These are phyloP conservation scores for Drosophila funebris DNA, from an alignment of 1,140 invertebrate species.

Conservation along the genomic window DNA sequence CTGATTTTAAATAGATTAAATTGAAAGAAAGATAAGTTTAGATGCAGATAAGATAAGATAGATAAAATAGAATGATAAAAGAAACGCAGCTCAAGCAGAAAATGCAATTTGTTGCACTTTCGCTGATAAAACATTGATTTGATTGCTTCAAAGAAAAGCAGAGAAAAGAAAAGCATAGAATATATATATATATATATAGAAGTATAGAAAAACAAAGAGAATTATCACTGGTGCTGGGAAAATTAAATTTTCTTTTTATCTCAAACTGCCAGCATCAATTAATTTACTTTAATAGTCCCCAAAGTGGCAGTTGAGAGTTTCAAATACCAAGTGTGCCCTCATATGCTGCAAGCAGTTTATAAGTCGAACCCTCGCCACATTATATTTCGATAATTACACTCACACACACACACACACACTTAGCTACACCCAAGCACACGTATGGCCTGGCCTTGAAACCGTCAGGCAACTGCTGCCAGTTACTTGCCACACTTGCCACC, in stretches of 20 bases:
- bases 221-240: neutral
- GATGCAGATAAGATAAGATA: no score
- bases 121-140: neutral
- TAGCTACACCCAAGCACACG: conserved; percentile 2
- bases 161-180: neutral
- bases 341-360: conserved; percentile 1
- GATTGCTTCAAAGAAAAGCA: neutral
- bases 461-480: conserved; percentile 12
- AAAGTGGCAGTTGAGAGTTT: neutral
- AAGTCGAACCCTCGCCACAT: conserved; percentile 30
- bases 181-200: neutral
- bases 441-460: conserved; percentile 65
- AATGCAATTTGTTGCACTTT: neutral
- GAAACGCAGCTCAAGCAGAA: neutral
- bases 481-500: conserved; percentile 4
- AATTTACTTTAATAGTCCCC: neutral
- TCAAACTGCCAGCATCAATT: conserved; percentile 6
- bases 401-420: conserved; percentile 3
- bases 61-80: neutral
- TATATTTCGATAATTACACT: conserved; percentile 58
- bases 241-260: conserved; percentile 5
- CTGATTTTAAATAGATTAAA: no score
- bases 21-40: no score
- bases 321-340: neutral
- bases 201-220: neutral